Percentiles rank a stretch among this genome's conserved stretches.
These are phyloP conservation scores for Diadophis punctatus DNA, from an alignment of 2,113 vertebrate genomes.

Conservation along the genomic window DNA sequence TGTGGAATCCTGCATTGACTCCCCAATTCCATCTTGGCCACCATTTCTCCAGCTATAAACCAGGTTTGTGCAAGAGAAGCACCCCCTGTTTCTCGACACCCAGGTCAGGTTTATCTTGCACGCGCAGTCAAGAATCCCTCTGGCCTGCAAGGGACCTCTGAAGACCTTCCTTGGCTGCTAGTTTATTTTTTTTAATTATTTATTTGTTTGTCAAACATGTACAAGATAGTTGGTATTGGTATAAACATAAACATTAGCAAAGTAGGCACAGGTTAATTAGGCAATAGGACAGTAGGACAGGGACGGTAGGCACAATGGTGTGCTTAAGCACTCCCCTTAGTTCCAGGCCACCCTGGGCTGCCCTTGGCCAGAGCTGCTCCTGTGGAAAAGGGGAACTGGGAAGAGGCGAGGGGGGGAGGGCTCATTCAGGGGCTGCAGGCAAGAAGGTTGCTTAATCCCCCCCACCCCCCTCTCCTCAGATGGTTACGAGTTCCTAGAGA, in stretches of 20 bases:
- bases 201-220: too few species aligned
- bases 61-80: not conserved
- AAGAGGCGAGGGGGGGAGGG: not conserved
- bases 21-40: not conserved
- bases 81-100: not conserved
- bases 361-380: not conserved
- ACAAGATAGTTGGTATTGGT: too few species aligned
- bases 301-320: too few species aligned
- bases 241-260: too few species aligned
- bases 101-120: not conserved
- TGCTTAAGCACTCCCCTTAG: too few species aligned
- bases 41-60: not conserved
- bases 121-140: not conserved
- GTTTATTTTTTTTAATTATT: too few species aligned
- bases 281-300: too few species aligned
- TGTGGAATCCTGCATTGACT: not conserved
- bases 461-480: slow-evolving; percentile 60
- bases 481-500: slow-evolving; percentile 88
- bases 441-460: not conserved
- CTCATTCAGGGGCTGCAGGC: not conserved
- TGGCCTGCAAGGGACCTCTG: rapidly evolving
- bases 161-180: not conserved
- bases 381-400: not conserved
- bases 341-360: not conserved
- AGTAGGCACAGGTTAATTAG: too few species aligned